Conservation (phyloP, 1,140 invertebrate genomes). For the Drosophila varians region DNA sequence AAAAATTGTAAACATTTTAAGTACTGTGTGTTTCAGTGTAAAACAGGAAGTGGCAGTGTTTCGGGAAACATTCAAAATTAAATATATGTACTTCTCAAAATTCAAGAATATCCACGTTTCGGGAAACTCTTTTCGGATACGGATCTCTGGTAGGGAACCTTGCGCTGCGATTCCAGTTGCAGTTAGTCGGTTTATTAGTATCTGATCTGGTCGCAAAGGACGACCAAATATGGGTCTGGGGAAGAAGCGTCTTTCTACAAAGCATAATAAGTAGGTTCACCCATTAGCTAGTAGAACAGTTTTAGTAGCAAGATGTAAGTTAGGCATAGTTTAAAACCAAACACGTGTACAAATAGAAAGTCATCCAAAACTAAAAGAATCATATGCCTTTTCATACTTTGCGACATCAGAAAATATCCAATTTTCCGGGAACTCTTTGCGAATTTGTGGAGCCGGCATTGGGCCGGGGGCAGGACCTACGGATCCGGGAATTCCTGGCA, state of each 20-base stretch:
- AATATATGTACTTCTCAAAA: slow-evolving; percentile 35
- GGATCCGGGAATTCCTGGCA: neutral
- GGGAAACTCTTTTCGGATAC: slow-evolving; percentile 58
- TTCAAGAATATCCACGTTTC: slow-evolving; percentile 62
- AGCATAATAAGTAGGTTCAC: neutral
- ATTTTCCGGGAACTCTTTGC: slow-evolving; percentile 49
- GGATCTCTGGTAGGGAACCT: neutral
- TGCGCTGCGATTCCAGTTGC: neutral
- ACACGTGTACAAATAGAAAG: neutral
- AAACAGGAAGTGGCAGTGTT: neutral
- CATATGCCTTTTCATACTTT: slow-evolving; percentile 35
- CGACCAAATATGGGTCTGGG: slow-evolving; percentile 6
- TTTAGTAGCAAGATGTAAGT: slow-evolving; percentile 3
- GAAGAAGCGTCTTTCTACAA: slow-evolving; percentile 18
- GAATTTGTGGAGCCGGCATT: slow-evolving; percentile 9
- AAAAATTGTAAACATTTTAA: neutral
- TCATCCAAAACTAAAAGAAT: neutral
- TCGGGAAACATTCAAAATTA: neutral
- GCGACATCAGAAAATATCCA: slow-evolving; percentile 47
- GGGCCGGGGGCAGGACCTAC: neutral
- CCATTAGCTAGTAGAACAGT: neutral
- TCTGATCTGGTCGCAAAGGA: neutral
- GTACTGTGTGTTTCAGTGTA: neutral
- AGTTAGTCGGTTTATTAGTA: neutral
- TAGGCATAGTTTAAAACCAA: neutral